phyloP scores from a whole-genome alignment of 2,797 vertebrate genomes.

The Chanos chanos region DNA sequence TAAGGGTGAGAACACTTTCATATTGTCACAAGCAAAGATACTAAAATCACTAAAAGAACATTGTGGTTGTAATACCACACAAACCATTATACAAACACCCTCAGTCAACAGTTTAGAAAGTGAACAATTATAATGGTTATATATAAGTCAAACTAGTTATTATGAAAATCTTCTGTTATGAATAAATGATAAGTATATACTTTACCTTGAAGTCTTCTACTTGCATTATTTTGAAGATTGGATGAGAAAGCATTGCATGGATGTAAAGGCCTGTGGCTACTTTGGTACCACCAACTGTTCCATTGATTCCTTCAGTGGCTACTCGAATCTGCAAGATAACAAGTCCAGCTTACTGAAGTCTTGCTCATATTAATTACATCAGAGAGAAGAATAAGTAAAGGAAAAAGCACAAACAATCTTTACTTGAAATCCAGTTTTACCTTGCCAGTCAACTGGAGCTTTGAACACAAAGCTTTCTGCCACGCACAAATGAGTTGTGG shows the following conservation, averaged over 20 bases:
- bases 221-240: constrained; percentile 76
- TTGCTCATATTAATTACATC: no score
- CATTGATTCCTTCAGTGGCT: constrained; percentile 92
- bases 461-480: constrained; percentile 87
- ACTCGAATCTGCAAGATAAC: constrained; percentile 79
- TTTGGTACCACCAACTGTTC: constrained; percentile 87
- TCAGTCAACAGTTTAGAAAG: no score
- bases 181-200: background rate
- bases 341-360: background rate
- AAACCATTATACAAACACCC: no score
- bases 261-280: constrained; percentile 80
- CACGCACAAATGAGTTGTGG: constrained; percentile 80
- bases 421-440: no score
- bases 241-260: constrained; percentile 80
- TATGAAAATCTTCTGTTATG: background rate
- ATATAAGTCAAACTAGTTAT: background rate
- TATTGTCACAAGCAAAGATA: no score
- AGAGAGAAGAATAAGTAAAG: background rate
- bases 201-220: constrained; percentile 91
- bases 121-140: no score
- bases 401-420: background rate
- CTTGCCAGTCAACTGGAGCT: constrained; percentile 88
- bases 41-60: no score
- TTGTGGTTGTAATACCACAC: no score
- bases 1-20: constrained; percentile 52